Base-by-base conservation (phyloP, 1,140 invertebrate species). In the Cydia splendana region DNA sequence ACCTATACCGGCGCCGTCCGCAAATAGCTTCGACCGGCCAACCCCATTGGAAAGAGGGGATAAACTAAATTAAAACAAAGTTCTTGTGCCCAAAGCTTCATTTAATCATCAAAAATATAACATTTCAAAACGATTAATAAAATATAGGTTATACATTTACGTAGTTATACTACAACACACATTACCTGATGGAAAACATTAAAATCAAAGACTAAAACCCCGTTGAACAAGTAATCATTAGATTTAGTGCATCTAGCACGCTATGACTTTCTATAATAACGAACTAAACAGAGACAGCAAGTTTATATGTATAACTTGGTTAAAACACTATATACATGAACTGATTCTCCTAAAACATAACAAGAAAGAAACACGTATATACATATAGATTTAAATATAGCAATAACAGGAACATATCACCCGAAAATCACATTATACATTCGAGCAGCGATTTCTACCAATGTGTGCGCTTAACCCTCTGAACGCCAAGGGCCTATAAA, bases 41-140 rank as follows among this genome's bases (percentile, higher is more conserved):
- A 51, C 13, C 7, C 34, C 7, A 38, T 51, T 51, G 48, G 5
- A 51, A 5, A 51, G 48, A 15, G 13, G 48, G 15, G 7, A 51
- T n/a, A 51, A 51, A 18, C 4, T 53, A n/a, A 65, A 18, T 13
- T 20, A 75, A 62, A 78, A 76, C 30, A 20, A 45, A 62, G 10
- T 65, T 30, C 6, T 71, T 45, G 67, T 42, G 15, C n/a, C 34
- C 28, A 71, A 71, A 28, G 20, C 30, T 78, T 78, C 75, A 78
- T 78, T 78, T 28, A 34, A 69, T 20, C 67, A 57, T 71, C 67
- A 65, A 74, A 74, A 75, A 77, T 78, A 78, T 78, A 73, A 76
- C 76, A 78, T 77, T 77, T 77, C 24, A 77, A 38, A 74, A 65
- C 69, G 57, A 77, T 38, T 24, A 71, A 71, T 20, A 71, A 42